Base-by-base conservation (phyloP, 2,797 vertebrate genomes). In the Erpetoichthys calabaricus region DNA sequence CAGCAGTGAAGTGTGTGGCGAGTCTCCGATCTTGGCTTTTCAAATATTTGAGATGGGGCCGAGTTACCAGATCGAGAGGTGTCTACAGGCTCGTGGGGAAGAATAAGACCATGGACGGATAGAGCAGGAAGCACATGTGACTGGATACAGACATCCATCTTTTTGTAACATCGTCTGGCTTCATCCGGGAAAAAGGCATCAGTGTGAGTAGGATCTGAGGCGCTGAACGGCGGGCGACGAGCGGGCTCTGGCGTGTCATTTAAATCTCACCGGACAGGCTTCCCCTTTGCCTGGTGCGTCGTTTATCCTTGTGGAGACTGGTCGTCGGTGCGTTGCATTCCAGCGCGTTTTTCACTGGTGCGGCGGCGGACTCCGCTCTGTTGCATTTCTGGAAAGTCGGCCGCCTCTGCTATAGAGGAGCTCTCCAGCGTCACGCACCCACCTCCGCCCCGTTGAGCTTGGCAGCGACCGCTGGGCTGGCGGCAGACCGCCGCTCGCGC, bases 121-220 rank as follows among this genome's bases (percentile, higher is more conserved):
- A 25, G 25, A 25, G 25, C 25, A 25, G 25, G 25, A 25, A 25
- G 25, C 56, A 56, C 74, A 76, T 72, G 74, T 78, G 75, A 79
- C 67, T 56, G 45, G 51, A 56, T 68, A 64, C 44, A 54, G 53
- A 64, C 67, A 64, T 71, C 56, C 59, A 62, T 54, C 55, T 54
- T 65, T 60, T 59, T 77, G 64, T 44, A 57, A 25, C 25, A 52
- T 64, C 65, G 53, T 59, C 62, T 63, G 62, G 60, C 51, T 64
- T 57, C 62, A 65, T 58, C 25, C 51, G 43, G 63, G 54, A 42
- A 41, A 8, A 6, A 49, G 7, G 53, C 25, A 25, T 25, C 25
- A 43, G 45, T 47, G 41, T 49, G 45, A 55, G 58, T 46, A 49
- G 58, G 58, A 59, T 59, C 59, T 59, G 10, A n/a, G 5, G 25